Base-by-base conservation (phyloP, 2,113 vertebrate species). In the Poeciliopsis prolifica region DNA sequence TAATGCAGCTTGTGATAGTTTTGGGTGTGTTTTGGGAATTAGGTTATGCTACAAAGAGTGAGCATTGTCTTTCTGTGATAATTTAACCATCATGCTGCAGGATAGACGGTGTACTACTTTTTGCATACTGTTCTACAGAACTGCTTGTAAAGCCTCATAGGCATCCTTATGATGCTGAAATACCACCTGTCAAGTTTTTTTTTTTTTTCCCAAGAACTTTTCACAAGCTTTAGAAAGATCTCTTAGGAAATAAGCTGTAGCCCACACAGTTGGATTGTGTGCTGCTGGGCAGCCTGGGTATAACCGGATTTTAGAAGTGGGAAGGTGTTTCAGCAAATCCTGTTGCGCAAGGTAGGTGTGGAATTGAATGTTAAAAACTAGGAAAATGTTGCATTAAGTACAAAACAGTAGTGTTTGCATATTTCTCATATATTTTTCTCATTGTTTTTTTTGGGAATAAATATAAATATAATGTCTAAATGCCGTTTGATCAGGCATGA, bases 121-220 rank as follows among this genome's bases (percentile, higher is more conserved):
- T 33, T 9, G 15, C 54, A 24, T 30, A 30, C 3, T 48, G 10
- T 31, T 17, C 40, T 62, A 51, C 40, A 70, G 29, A 35, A 65
- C 26, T 48, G 64, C 24, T 28, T 40, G 10, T 35, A 37, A 64
- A 75, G 64, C 61, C 15, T 12, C 30, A 35, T 15, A 64, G 61
- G 64, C 65, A 35, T 58, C 44, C 70, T 78, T 68, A 35, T 68
- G 28, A 30, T 33, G 30, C 9, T 12, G 30, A 69, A 69, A 54
- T 15, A 24, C 5, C 11, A 19, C 48, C n/a, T 67, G n/a, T 67
- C 19, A 35, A n/a, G 35, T 66, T 33, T 22, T 51, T 69, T 13
- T 28, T 28, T 26, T 33, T 33, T 37, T 11, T 2, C 0, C 35
- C 15, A 29, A 11, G 0, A 12, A 30, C 29, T 30, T 63, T 44